A percentile compares a stretch with the other conserved stretches of the same genome.
phyloP scores from a whole-genome alignment of 2,113 vertebrate genomes.

The Otis tarda region DNA sequence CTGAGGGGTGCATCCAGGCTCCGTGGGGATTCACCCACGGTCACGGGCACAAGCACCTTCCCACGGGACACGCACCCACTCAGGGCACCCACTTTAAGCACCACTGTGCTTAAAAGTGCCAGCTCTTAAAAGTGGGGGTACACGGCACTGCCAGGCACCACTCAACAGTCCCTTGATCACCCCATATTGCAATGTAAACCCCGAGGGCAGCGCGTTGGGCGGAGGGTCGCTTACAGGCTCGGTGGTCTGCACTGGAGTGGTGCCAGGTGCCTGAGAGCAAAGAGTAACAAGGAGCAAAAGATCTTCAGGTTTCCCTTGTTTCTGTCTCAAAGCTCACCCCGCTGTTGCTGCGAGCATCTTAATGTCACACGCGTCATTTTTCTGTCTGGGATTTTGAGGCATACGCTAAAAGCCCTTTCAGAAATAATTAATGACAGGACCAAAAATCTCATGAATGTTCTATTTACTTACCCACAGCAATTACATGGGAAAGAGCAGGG shows the following conservation, averaged over 20 bases:
- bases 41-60: not conserved
- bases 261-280: not conserved
- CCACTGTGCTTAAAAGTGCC: rapidly evolving
- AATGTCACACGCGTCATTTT: not conserved
- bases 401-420: constrained; percentile 48
- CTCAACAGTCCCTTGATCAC: not conserved
- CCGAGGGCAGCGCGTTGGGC: rapidly evolving
- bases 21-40: not conserved
- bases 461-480: constrained; percentile 33
- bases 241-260: not conserved
- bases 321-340: not conserved
- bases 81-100: not conserved
- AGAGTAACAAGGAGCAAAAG: not conserved
- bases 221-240: not conserved
- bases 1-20: not conserved
- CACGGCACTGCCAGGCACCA: too few species aligned
- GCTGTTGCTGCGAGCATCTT: not conserved
- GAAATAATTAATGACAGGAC: constrained; percentile 59
- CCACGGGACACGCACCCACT: rapidly evolving
- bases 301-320: not conserved
- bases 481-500: constrained; percentile 9
- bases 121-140: not conserved
- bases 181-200: rapidly evolving
- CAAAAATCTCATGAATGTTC: constrained; percentile 53
- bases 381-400: constrained; percentile 29